phyloP scores from a whole-genome alignment of 2,797 vertebrate species.

The Amazona finschi region DNA sequence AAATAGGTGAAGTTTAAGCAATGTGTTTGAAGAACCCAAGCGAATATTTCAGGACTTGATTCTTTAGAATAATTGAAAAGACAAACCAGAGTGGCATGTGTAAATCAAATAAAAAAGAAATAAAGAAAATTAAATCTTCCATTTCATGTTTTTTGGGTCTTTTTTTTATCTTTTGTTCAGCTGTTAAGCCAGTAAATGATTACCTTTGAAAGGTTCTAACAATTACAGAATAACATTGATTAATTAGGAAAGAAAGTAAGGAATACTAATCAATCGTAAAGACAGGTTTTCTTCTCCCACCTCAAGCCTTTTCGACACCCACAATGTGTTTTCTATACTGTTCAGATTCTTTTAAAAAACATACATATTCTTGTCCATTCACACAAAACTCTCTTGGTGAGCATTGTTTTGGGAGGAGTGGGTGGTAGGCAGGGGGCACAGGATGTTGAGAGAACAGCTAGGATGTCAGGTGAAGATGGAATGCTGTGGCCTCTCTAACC shows the following conservation, averaged over 20 bases:
- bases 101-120: not conserved
- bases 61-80: not conserved
- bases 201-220: conserved; percentile 38
- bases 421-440: conserved; percentile 64
- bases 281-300: conserved; percentile 65
- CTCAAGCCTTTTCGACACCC: conserved; percentile 1
- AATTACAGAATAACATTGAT: conserved; percentile 60
- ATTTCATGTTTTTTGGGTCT: not conserved
- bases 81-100: not conserved
- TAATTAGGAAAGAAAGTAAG: conserved; percentile 60
- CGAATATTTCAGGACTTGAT: not conserved
- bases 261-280: conserved; percentile 69
- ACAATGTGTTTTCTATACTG: conserved; percentile 57
- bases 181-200: conserved; percentile 55
- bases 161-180: not conserved
- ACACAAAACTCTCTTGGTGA: conserved; percentile 71
- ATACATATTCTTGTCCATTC: conserved; percentile 76
- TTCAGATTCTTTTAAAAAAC: conserved; percentile 57
- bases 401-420: conserved; percentile 72
- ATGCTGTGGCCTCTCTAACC: conserved; percentile 76
- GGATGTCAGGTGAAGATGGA: conserved; percentile 79
- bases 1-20: not conserved
- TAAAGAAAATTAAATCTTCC: not conserved
- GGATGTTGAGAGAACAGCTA: conserved; percentile 69
- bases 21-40: not conserved